These are phyloP conservation scores for Atrichornis clamosus DNA, from an alignment of 2,113 vertebrate genomes.

Conservation along the genomic window DNA sequence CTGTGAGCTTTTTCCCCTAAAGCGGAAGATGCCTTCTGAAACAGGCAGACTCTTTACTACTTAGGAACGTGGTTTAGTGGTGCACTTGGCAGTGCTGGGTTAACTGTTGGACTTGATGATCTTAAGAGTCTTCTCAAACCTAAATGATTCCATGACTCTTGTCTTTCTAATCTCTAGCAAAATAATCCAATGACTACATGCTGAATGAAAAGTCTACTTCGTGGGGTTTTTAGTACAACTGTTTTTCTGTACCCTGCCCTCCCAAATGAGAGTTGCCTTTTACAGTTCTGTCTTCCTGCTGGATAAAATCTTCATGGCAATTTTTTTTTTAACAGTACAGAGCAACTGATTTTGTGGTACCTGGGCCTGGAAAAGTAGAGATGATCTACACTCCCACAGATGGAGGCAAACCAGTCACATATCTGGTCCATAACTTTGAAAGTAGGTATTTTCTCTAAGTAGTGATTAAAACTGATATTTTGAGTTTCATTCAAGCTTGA, in stretches of 20 bases:
- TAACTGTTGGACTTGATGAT: neutral
- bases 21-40: neutral
- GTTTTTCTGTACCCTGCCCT: neutral
- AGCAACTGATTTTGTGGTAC: constrained; percentile 96
- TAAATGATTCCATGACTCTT: neutral
- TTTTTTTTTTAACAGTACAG: constrained; percentile 81
- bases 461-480: neutral
- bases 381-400: constrained; percentile 87
- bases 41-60: neutral
- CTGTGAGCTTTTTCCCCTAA: neutral
- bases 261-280: neutral
- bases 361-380: constrained; percentile 91
- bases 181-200: neutral
- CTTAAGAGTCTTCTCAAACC: neutral
- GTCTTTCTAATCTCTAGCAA: neutral
- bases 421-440: constrained; percentile 86
- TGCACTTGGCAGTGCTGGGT: neutral
- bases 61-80: neutral
- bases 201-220: neutral
- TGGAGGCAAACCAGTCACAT: constrained; percentile 81
- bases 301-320: neutral
- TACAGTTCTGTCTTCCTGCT: neutral
- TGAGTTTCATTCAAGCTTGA: neutral
- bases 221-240: neutral
- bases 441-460: constrained; percentile 73